phyloP scores from a whole-genome alignment of 2,888 invertebrate species.

The Tipula confusa region DNA sequence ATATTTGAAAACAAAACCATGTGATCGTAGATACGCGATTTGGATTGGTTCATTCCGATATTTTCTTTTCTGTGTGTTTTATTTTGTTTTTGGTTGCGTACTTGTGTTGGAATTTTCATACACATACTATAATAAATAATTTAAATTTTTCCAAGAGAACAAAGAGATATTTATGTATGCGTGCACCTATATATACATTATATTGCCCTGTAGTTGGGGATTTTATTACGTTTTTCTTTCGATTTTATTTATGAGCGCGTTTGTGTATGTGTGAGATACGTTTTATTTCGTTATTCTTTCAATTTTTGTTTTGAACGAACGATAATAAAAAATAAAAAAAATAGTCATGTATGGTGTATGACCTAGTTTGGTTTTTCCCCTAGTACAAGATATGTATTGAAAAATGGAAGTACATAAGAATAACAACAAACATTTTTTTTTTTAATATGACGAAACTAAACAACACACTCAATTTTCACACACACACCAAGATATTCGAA shows the following conservation, averaged over 20 bases:
- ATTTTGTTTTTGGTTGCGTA: background rate
- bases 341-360: slow-evolving; percentile 20
- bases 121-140: background rate
- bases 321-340: background rate
- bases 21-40: background rate
- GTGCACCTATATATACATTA: background rate
- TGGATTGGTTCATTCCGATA: background rate
- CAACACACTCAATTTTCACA: too few relatives aligned
- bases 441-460: background rate
- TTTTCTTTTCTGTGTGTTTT: background rate
- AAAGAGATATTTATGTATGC: background rate
- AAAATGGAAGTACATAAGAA: slow-evolving; percentile 12
- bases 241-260: background rate
- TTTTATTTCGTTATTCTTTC: background rate
- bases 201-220: background rate
- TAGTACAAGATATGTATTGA: background rate
- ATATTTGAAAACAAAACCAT: slow-evolving; percentile 29
- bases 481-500: background rate
- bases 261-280: background rate
- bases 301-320: background rate
- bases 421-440: background rate
- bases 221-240: background rate
- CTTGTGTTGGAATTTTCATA: background rate
- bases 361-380: slow-evolving; percentile 25
- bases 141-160: background rate